Evolutionary conservation across 2,113 vertebrate species (phyloP), one percentile per base, ranked within the genome.

Genomic region (Crotalus viridis): DNA sequence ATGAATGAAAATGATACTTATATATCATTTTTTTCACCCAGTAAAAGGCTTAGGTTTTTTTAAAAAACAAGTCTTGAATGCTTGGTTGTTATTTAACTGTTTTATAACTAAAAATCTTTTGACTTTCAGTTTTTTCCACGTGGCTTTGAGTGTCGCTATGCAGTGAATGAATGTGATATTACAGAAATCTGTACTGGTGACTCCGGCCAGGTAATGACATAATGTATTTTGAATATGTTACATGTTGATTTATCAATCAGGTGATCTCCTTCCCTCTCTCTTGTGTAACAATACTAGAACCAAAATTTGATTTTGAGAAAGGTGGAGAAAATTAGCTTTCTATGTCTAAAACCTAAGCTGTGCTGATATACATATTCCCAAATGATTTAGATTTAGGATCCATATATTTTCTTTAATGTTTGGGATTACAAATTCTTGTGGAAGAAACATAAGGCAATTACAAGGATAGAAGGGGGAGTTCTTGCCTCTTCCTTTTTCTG

Each of bases 131-230:
- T 99, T 97, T 98, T 98, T 93, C 98, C 98, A 2, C 98, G 99
- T 92, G 98, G 98, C 3, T 98, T 98, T 94, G 98, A 98, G 92
- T 99, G 99, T 94, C 99, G 99, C 88, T 98, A 98, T 0, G 98
- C 98, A 52, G 98, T 99, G 94, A 99, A 99, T 55, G 98, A 99
- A 93, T 99, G 99, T 97, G 99, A 99, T 89, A 99, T 99, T 95
- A 98, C 98, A 33, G 99, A 99, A 94, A 98, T 98, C 46, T 99
- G 99, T 96, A 98, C 99, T 85, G 99, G 99, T 91, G 99, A 99
- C 97, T 99, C 99, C 87, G 99, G 99, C 92, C 99, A 99, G 99
- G 99, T 99, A 97, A 51, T 89, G 39, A 88, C 33, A 54, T 4
- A 81, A 81, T 81, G 74, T 51, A 87, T 91, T 59, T 88, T 51